Evolutionary conservation across 23 tunicate species (phyloP), one percentile per base, ranked within the genome.

Genomic region (Ciona savignyi): DNA sequence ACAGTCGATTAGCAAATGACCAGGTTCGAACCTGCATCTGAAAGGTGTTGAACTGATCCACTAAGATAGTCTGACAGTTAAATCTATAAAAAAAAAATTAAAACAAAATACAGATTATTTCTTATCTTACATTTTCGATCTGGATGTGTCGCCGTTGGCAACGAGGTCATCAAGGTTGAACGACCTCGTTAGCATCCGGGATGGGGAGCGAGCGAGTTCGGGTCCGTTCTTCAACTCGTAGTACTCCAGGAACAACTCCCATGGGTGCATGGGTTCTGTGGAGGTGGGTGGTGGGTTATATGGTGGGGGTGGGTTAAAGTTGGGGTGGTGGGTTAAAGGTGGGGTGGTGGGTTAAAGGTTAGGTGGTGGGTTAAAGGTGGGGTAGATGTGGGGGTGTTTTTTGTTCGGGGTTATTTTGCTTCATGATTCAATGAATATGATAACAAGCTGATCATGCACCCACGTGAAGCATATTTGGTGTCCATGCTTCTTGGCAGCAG

Each of bases 231-330:
- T 91, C 25, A 77, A 26, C 30, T 85, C 86, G 70, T 91, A 91
- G 76, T 84, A 91, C 30, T 91, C 97, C 29, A 91, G 77, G 29
- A 85, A 80, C 30, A 91, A 66, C 30, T 85, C 97, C 97, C 97
- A 91, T 9, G 93, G 86, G 60, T 91, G 97, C 80, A 91, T 81
- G 9, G 86, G 29, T 35, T 75, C 89, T 75, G 75, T 77, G 48
- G 30, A 20, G 48, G 33, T 42, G n/a, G n/a, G n/a, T n/a, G n/a
- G n/a, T n/a, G n/a, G n/a, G n/a, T n/a, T n/a, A n/a, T n/a, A n/a
- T n/a, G n/a, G n/a, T n/a, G n/a, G n/a, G n/a, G n/a, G n/a, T n/a
- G n/a, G n/a, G n/a, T n/a, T n/a, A n/a, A n/a, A n/a, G n/a, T n/a
- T n/a, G n/a, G n/a, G n/a, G n/a, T n/a, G n/a, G n/a, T n/a, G n/a